Evolutionary conservation across 2,888 invertebrate genomes (phyloP).

Genomic region (Drosophila robusta): DNA sequence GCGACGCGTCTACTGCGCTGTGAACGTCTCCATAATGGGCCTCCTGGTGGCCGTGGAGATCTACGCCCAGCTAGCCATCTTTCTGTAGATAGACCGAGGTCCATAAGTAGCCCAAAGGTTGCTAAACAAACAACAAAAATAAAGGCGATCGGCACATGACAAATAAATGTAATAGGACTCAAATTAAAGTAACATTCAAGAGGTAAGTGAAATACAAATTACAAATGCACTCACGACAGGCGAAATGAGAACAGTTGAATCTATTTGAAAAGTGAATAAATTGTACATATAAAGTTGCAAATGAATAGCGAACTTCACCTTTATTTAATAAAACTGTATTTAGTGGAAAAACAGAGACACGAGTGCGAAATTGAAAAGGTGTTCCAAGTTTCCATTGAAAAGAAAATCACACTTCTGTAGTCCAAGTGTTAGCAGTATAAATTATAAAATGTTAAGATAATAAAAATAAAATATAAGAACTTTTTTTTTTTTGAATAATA

Average conservation of each 20-base stretch:
- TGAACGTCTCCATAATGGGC: conserved; percentile 83
- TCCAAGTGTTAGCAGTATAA: background rate
- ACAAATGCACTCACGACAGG: background rate
- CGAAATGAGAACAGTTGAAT: background rate
- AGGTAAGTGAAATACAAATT: background rate
- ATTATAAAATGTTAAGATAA: background rate
- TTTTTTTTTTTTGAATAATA: conserved; percentile 1
- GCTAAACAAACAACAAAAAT: background rate
- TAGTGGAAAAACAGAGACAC: background rate
- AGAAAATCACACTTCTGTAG: background rate
- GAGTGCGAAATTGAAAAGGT: no score
- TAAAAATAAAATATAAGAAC: background rate
- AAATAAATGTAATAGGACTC: conserved; percentile 14
- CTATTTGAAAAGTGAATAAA: conserved; percentile 5
- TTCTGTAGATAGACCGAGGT: conserved; percentile 65
- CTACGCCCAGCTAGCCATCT: conserved; percentile 84
- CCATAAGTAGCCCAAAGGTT: no score
- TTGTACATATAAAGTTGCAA: conserved; percentile 8
- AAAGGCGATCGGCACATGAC: conserved; percentile 7
- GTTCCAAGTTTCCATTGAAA: background rate
- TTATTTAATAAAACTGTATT: conserved; percentile 3
- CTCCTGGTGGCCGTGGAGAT: conserved; percentile 84
- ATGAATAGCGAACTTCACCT: background rate
- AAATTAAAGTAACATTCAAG: background rate
- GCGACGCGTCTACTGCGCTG: conserved; percentile 83